Percentiles rank a stretch among this genome's conserved stretches.
Conservation (phyloP, 2,888 invertebrate species). For the Amphimallon solstitiale region DNA sequence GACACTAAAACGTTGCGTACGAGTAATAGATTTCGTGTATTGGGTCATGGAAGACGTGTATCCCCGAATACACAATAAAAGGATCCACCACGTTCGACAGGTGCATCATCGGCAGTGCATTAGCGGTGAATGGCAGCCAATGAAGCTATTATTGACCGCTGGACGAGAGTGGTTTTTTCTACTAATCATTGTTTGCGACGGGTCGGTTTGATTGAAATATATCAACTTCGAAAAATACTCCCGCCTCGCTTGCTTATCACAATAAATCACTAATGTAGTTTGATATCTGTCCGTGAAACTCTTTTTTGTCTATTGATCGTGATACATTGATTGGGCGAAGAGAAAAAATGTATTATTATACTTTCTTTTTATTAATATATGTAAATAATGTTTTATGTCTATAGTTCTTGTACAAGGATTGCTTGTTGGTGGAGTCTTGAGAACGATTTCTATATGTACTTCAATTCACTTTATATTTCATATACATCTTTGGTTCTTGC, state of each 20-base stretch:
- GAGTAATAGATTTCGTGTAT: slow-evolving; percentile 27
- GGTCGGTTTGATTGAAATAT: slow-evolving; percentile 62
- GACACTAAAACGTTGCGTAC: slow-evolving; percentile 18
- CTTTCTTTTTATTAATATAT: too few relatives aligned
- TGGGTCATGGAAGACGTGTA: slow-evolving; percentile 13
- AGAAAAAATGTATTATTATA: neutral
- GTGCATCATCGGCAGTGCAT: slow-evolving; percentile 56
- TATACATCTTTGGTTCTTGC: too few relatives aligned
- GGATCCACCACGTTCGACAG: slow-evolving; percentile 42
- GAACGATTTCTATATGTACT: too few relatives aligned
- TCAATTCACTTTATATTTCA: too few relatives aligned
- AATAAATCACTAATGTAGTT: slow-evolving; percentile 56
- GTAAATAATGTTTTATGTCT: too few relatives aligned
- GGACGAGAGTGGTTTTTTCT: slow-evolving; percentile 54
- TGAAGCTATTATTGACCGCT: slow-evolving; percentile 60
- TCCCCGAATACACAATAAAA: slow-evolving; percentile 35
- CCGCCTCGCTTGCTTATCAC: slow-evolving; percentile 57
- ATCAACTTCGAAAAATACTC: slow-evolving; percentile 58
- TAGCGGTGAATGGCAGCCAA: slow-evolving; percentile 60
- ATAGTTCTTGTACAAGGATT: too few relatives aligned
- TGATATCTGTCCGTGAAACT: slow-evolving; percentile 34
- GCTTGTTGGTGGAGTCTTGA: too few relatives aligned
- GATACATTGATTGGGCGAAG: neutral
- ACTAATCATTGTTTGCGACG: slow-evolving; percentile 62
- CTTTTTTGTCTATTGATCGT: slow-evolving; percentile 11